Base-by-base conservation (phyloP, 2,888 invertebrate genomes). In the Limnephilus auricula region DNA sequence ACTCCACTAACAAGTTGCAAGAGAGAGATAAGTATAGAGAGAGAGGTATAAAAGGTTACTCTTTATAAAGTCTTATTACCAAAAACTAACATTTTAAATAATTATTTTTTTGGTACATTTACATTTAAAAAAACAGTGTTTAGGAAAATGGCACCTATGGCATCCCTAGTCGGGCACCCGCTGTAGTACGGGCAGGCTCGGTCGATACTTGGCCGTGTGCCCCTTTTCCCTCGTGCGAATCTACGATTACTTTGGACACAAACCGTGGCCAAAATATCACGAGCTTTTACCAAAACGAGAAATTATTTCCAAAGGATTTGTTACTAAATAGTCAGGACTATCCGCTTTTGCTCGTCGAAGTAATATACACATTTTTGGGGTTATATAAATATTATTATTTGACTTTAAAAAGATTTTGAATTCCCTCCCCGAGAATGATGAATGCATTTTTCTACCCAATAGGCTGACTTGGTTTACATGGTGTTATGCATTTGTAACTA, bases 141-240 rank as follows among this genome's bases (percentile, higher is more conserved):
- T 31, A 15, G 82, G 2, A 82, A 82, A 34, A 82, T 82, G 82
- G 82, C 34, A 2, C 32, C 82, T 82, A n/a, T 37, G 32, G 34
- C 82, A 82, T 34, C 82, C 82, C 18, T 82, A 10, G 6, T 34
- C 18, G 18, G 34, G 25, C 4, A 34, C 25, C 25, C 25, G 82
- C 65, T n/a, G 25, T 65, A 65, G 65, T 65, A 65, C 65, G 34
- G 30, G n/a, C n/a, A 85, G 37, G 40, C 85, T 34, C 85, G 85
- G 85, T 85, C 85, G 85, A 85, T 85, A 85, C 85, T 85, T 85
- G 85, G 85, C 85, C 85, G 85, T 40, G 40, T 85, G 40, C 85
- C 85, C 85, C 85, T 25, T 65, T 65, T 65, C 65, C 65, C 85
- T 85, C 30, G 85, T 85, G 85, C 85, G 85, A 85, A 85, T 85